These are phyloP conservation scores for Eueremaeus valkanovi DNA, from an alignment of 2,888 invertebrate genomes.

Conservation along the genomic window DNA sequence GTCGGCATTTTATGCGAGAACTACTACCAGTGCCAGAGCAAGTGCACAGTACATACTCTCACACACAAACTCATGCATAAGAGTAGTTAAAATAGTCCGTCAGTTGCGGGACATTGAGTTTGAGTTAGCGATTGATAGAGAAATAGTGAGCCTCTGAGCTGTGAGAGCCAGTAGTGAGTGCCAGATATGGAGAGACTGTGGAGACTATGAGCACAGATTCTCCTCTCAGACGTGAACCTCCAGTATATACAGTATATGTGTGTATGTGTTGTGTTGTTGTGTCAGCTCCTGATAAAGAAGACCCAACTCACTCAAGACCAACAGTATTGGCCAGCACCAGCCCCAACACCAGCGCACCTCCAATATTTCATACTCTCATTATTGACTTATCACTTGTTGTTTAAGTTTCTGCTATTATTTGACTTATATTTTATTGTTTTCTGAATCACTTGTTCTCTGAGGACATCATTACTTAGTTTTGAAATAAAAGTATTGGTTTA, in stretches of 20 bases:
- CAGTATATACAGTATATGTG: too few species aligned
- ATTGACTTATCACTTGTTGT: conserved; percentile 14
- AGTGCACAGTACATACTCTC: not conserved
- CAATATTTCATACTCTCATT: not conserved
- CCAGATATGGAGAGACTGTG: not conserved
- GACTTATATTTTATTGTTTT: not conserved
- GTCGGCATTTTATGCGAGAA: conserved; percentile 14
- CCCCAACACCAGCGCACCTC: not conserved
- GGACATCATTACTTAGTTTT: not conserved
- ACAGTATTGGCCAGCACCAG: too few species aligned
- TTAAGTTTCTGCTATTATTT: not conserved
- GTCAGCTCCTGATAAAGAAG: conserved; percentile 26
- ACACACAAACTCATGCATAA: conserved; percentile 6
- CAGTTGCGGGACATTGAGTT: conserved; percentile 17
- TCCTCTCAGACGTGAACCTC: not conserved
- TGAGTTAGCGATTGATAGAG: not conserved
- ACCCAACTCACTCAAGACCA: too few species aligned
- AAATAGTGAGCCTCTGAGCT: not conserved
- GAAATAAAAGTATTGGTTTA: not conserved
- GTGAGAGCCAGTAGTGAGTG: not conserved
- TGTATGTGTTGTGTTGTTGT: conserved; percentile 25
- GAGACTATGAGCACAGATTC: not conserved
- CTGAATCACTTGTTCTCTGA: not conserved
- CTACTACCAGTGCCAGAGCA: not conserved
- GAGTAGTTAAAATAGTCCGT: not conserved